phyloP scores from a whole-genome alignment of 2,797 vertebrate genomes.

The Philypnodon macrostomus region DNA sequence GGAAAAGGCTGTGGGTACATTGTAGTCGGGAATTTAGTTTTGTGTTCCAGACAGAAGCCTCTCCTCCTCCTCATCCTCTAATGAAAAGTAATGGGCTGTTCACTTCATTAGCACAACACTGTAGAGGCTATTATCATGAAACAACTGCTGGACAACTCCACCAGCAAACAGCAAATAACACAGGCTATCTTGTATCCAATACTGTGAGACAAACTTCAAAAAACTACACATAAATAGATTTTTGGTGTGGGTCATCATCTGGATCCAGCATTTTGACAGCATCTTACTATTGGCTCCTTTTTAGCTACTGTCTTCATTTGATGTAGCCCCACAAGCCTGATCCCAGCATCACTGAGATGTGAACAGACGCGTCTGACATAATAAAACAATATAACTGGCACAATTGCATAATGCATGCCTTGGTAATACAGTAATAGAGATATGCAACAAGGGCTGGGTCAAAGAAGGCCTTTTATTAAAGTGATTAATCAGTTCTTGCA shows the following conservation, averaged over 20 bases:
- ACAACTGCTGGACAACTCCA: slow-evolving; percentile 7
- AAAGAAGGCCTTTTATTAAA: too few relatives aligned
- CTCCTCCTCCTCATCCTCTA: slow-evolving; percentile 31
- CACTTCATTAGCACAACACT: slow-evolving; percentile 33
- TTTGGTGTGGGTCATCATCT: background rate
- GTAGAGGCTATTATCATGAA: slow-evolving; percentile 3
- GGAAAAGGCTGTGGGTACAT: slow-evolving; percentile 29
- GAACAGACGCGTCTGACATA: too few relatives aligned
- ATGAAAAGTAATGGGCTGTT: slow-evolving; percentile 50
- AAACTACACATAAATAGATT: background rate
- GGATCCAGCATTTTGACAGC: too few relatives aligned
- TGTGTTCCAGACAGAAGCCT: slow-evolving; percentile 38
- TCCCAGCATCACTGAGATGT: too few relatives aligned
- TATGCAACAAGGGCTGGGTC: too few relatives aligned
- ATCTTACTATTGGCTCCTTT: too few relatives aligned
- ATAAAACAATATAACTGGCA: background rate
- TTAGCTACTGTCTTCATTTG: too few relatives aligned
- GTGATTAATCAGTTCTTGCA: too few relatives aligned
- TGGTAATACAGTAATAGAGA: background rate
- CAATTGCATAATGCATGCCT: background rate
- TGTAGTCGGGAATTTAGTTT: slow-evolving; percentile 34
- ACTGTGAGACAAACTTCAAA: background rate
- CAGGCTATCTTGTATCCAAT: background rate
- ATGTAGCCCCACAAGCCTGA: too few relatives aligned
- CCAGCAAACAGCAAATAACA: background rate